Conservation (phyloP, 1,140 invertebrate species). For the Whitmania pigra region DNA sequence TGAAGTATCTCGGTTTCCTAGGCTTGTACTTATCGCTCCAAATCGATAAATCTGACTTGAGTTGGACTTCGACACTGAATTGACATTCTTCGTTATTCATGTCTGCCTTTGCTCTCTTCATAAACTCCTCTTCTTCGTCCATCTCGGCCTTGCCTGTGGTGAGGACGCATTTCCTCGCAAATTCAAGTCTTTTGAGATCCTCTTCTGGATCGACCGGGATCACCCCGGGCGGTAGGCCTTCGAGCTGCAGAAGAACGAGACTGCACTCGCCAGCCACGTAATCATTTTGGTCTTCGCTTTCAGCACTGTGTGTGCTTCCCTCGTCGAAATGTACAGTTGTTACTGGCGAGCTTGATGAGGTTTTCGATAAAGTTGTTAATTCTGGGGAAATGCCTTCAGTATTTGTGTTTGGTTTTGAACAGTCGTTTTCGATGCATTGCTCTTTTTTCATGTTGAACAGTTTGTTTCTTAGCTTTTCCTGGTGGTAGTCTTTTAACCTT, state of each 20-base stretch:
- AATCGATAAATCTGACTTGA: slow-evolving; percentile 64
- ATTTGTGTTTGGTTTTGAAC: too few species aligned
- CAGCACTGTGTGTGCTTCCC: background rate
- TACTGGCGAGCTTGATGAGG: too few species aligned
- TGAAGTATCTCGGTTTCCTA: slow-evolving; percentile 92
- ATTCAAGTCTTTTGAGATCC: slow-evolving; percentile 61
- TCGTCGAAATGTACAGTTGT: too few species aligned
- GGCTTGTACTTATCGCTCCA: slow-evolving; percentile 98
- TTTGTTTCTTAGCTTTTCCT: slow-evolving; percentile 77
- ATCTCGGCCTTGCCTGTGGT: slow-evolving; percentile 49
- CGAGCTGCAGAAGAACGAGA: slow-evolving; percentile 56
- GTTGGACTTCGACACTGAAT: slow-evolving; percentile 76
- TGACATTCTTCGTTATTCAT: slow-evolving; percentile 66
- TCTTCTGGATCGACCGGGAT: slow-evolving; percentile 65
- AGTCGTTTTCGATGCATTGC: slow-evolving; percentile 1
- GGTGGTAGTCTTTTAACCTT: slow-evolving; percentile 75
- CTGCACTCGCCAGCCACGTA: slow-evolving; percentile 62
- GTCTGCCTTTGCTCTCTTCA: slow-evolving; percentile 67
- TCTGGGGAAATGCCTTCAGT: too few species aligned
- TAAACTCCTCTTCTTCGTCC: slow-evolving; percentile 45
- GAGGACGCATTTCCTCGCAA: slow-evolving; percentile 46
- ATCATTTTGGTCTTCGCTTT: background rate
- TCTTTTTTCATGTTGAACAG: slow-evolving; percentile 73
- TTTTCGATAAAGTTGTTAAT: too few species aligned
- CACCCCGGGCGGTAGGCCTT: slow-evolving; percentile 67